Percentiles rank a stretch among this genome's conserved stretches.
phyloP scores from a whole-genome alignment of 1,140 invertebrate genomes.

The Rhizoglyphus robini region DNA sequence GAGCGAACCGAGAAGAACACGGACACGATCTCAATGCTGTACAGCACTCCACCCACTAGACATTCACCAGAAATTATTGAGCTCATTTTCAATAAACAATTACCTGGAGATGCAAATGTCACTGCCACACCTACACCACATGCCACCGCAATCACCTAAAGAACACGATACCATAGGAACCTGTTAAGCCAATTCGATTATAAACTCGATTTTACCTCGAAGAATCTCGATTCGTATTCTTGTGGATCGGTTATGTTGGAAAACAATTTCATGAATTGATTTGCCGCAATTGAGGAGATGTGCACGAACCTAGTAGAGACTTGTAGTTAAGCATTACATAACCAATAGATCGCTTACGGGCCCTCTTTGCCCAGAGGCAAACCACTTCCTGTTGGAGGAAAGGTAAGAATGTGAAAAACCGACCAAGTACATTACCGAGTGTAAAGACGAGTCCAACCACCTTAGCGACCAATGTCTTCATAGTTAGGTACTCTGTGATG shows the following conservation, averaged over 20 bases:
- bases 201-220: constrained; percentile 55
- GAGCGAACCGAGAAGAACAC: constrained; percentile 96
- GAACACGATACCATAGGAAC: neutral
- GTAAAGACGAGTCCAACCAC: constrained; percentile 75
- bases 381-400: constrained; percentile 84
- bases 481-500: constrained; percentile 90
- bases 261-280: constrained; percentile 62
- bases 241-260: constrained; percentile 46
- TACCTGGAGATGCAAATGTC: constrained; percentile 13
- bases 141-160: constrained; percentile 56
- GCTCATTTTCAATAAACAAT: neutral
- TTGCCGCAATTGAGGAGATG: constrained; percentile 90
- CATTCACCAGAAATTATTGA: neutral
- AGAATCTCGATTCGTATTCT: constrained; percentile 78
- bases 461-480: constrained; percentile 85
- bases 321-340: neutral
- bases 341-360: constrained; percentile 30
- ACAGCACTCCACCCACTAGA: constrained; percentile 61
- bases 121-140: constrained; percentile 58
- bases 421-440: no score
- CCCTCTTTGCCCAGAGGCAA: constrained; percentile 91
- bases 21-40: constrained; percentile 97
- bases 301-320: constrained; percentile 40
- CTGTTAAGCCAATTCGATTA: neutral
- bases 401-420: no score